A percentile compares a stretch with the other conserved stretches of the same genome.
Evolutionary conservation across 2,888 invertebrate genomes (phyloP).

Genomic region (Spodoptera exigua): DNA sequence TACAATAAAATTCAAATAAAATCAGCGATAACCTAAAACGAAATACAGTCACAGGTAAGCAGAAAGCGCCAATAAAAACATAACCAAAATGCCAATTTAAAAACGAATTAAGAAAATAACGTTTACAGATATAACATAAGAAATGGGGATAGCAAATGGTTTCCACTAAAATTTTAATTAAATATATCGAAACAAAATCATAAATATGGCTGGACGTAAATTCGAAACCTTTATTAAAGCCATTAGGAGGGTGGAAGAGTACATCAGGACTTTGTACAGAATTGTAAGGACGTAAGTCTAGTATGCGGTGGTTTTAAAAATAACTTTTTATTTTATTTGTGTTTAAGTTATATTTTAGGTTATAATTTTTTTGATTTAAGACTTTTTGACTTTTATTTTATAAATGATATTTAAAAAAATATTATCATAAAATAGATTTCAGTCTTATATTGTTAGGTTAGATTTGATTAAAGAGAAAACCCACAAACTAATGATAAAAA

Average conservation of each 20-base stretch:
- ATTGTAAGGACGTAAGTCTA: conserved; percentile 28
- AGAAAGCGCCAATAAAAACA: conserved; percentile 26
- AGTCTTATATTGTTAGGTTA: too few relatives aligned
- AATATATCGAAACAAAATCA: conserved; percentile 87
- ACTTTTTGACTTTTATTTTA: too few relatives aligned
- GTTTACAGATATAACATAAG: conserved; percentile 46
- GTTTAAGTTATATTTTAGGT: too few relatives aligned
- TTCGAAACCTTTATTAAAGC: conserved; percentile 87
- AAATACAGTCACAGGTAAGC: conserved; percentile 1
- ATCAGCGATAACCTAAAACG: conserved; percentile 12
- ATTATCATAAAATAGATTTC: too few relatives aligned
- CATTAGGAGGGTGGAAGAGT: conserved; percentile 79
- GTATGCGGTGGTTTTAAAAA: neutral
- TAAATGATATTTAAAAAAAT: too few relatives aligned
- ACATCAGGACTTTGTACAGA: conserved; percentile 77
- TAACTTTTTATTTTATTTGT: too few relatives aligned
- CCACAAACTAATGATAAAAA: too few relatives aligned
- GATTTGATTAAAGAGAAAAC: too few relatives aligned
- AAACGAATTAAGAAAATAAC: conserved; percentile 33
- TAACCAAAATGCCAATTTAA: conserved; percentile 32
- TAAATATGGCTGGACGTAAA: conserved; percentile 83
- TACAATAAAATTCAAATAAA: conserved; percentile 25
- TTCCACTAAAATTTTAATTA: conserved; percentile 86
- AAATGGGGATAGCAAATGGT: conserved; percentile 42
- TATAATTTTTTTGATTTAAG: too few relatives aligned